These are phyloP conservation scores for Motacilla alba DNA, from an alignment of 2,113 vertebrate species.

Conservation along the genomic window DNA sequence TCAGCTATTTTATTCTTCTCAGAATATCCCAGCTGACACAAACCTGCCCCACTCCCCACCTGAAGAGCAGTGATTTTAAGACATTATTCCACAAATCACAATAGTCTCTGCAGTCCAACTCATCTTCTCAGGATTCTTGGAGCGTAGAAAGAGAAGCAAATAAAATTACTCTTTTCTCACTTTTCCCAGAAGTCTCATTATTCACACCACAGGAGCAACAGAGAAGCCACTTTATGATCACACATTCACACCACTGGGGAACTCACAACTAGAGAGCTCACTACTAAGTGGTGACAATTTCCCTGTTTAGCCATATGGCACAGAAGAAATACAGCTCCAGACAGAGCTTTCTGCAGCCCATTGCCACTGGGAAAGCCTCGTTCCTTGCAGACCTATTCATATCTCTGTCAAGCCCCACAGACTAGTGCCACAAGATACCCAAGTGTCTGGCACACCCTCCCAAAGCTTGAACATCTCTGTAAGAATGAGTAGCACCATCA, in stretches of 20 bases:
- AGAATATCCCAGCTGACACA: background rate
- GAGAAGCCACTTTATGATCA: background rate
- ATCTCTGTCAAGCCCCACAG: background rate
- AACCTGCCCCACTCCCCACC: background rate
- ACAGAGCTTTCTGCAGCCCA: background rate
- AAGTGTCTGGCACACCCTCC: background rate
- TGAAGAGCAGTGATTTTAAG: background rate
- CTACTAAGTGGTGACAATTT: background rate
- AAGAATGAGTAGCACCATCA: background rate
- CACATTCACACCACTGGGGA: background rate
- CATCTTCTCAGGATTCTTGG: background rate
- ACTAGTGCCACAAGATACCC: background rate
- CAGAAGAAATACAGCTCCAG: background rate
- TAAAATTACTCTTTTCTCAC: background rate
- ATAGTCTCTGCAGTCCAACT: background rate
- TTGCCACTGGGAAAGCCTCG: background rate
- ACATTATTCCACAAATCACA: background rate
- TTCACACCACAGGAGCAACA: background rate
- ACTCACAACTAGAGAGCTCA: background rate
- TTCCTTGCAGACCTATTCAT: background rate
- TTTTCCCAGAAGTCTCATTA: background rate
- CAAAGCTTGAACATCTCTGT: background rate
- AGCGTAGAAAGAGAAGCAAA: background rate
- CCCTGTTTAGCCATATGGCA: background rate
- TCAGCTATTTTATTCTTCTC: background rate